Base-by-base conservation (phyloP, 2,888 invertebrate species). In the Acronicta aceris region DNA sequence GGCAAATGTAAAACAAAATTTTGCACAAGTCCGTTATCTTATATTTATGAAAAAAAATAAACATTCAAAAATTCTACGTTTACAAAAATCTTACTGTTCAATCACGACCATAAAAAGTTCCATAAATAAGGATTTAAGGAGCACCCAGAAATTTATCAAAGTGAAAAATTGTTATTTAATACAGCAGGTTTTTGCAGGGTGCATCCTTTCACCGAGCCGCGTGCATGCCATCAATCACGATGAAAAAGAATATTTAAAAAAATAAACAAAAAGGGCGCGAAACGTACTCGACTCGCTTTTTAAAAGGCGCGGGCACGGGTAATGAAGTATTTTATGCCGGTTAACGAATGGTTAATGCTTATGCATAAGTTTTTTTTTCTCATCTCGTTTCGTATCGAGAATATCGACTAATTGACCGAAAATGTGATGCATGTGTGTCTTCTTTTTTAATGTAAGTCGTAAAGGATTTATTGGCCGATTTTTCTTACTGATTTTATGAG, bases 111-210 rank as follows among this genome's bases (percentile, higher is more conserved):
- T 46, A 57, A 68, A 65, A 59, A 65, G 30, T 13, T 56, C 13
- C 56, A 54, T 74, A 78, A 78, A 79, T 76, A 78, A 74, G 66
- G 66, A 77, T 78, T 76, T 74, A 81, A 70, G 64, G 42, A 56
- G 55, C 59, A 27, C 36, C 36, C 25, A 52, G 62, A 72, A 84
- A 86, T 88, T 83, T 83, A 86, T 87, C 87, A 87, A 84, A 82
- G 81, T 90, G 89, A 91, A 89, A 90, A 88, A 91, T 89, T 82
- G 88, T 75, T 88, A 84, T 89, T 88, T 89, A 89, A 90, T 88
- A 84, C 84, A 82, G 69, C 79, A 67, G 71, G 77, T 82, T 90
- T 89, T 87, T 83, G 77, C 82, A 81, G 80, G 78, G 75, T 80
- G 85, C 81, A 81, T 83, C 82, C 78, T 81, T 81, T 81, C 76